phyloP scores from a whole-genome alignment of 1,140 invertebrate genomes.

The Gryon sp. region DNA sequence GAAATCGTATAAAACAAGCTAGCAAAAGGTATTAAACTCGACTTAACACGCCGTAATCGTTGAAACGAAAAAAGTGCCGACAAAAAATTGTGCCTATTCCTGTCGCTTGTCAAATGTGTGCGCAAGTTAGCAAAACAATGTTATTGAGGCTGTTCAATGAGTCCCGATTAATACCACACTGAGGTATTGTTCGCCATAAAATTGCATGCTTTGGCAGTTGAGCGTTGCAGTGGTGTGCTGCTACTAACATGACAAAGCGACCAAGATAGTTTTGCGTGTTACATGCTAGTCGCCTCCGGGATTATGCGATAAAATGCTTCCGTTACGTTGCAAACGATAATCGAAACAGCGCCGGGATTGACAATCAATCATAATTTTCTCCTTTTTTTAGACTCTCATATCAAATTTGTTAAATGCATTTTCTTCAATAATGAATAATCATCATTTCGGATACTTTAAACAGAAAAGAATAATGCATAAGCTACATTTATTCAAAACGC shows the following conservation, averaged over 20 bases:
- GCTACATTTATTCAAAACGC: no score
- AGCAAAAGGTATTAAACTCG: no score
- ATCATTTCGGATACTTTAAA: no score
- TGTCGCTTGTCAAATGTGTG: conserved; percentile 33
- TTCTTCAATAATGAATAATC: no score
- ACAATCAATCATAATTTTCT: conserved; percentile 24
- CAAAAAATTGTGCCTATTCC: background rate
- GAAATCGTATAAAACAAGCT: no score
- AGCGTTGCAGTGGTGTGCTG: conserved; percentile 76
- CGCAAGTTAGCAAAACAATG: conserved; percentile 14
- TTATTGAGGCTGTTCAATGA: conserved; percentile 60
- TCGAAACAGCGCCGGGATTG: background rate
- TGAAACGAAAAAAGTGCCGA: background rate
- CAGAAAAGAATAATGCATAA: no score
- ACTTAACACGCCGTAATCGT: no score
- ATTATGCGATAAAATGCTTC: conserved; percentile 17
- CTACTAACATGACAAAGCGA: conserved; percentile 73
- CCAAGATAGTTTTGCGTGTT: conserved; percentile 28
- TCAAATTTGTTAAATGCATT: no score
- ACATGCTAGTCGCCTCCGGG: conserved; percentile 11
- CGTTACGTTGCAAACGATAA: conserved; percentile 13
- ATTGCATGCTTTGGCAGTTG: conserved; percentile 75
- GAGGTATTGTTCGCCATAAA: conserved; percentile 38
- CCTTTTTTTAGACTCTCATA: no score
- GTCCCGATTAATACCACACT: conserved; percentile 37